Evolutionary conservation across 2,888 invertebrate genomes (phyloP).

Genomic region (Laothoe populi): DNA sequence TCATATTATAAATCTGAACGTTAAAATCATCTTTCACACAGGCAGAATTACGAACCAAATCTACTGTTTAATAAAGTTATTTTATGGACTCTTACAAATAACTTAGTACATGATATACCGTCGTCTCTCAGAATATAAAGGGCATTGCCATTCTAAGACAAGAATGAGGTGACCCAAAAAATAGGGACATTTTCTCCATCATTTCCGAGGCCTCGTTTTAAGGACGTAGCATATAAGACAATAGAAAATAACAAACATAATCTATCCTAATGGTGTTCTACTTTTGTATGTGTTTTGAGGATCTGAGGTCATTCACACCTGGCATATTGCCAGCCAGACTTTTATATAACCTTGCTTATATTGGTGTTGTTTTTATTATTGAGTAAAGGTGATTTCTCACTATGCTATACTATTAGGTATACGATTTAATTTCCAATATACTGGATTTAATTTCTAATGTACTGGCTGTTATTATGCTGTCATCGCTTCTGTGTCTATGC

Average conservation of each 20-base stretch:
- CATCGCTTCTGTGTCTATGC: too few species aligned
- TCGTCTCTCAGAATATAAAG: too few species aligned
- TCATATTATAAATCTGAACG: too few species aligned
- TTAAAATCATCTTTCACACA: too few species aligned
- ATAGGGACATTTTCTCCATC: neutral
- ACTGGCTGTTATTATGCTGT: too few species aligned
- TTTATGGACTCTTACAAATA: too few species aligned
- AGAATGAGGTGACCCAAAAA: neutral
- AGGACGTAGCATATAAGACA: neutral
- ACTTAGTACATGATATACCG: too few species aligned
- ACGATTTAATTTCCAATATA: too few species aligned
- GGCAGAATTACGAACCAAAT: too few species aligned
- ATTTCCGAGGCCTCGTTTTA: neutral
- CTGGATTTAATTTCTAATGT: too few species aligned
- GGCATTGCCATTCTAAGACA: neutral
- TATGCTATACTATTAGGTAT: neutral
- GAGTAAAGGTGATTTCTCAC: constrained; percentile 3
- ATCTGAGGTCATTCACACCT: neutral
- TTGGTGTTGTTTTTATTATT: neutral
- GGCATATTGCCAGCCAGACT: constrained; percentile 3
- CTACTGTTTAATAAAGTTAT: too few species aligned
- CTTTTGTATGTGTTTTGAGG: neutral
- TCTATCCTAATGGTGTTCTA: neutral
- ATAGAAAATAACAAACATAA: neutral
- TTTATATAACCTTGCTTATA: neutral